These are phyloP conservation scores for Drosophila tristis DNA, from an alignment of 1,140 invertebrate genomes.

Conservation along the genomic window DNA sequence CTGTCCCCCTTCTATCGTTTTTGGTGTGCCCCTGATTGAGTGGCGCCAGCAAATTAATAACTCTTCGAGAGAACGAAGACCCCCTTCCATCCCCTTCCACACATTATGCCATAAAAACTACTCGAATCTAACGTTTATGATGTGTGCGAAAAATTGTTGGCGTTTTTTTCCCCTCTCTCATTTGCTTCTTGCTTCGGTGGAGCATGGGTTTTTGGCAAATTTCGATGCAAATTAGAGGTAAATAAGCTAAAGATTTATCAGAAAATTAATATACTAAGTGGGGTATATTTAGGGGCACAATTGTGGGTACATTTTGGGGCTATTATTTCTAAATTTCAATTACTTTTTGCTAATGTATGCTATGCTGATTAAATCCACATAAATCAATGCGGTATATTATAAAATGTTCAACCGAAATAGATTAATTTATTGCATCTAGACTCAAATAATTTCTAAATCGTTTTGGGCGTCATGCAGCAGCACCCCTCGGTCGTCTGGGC, in stretches of 20 bases:
- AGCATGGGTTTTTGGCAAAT: constrained; percentile 23
- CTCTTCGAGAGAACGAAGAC: constrained; percentile 7
- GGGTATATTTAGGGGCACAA: neutral
- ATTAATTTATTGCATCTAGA: too few relatives aligned
- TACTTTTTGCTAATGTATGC: too few relatives aligned
- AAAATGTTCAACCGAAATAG: too few relatives aligned
- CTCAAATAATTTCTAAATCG: neutral
- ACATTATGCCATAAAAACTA: constrained; percentile 3
- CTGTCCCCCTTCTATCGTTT: neutral
- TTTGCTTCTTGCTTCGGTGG: neutral
- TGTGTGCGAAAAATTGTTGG: constrained; percentile 56
- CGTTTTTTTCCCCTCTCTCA: neutral
- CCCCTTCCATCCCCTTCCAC: neutral
- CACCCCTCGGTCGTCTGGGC: too few relatives aligned
- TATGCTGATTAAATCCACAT: too few relatives aligned
- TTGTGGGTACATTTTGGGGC: too few relatives aligned
- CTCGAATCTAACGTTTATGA: constrained; percentile 54
- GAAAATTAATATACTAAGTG: neutral
- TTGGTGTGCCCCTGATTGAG: constrained; percentile 62
- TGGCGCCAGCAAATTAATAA: constrained; percentile 73
- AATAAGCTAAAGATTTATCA: constrained; percentile 26
- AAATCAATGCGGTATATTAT: too few relatives aligned
- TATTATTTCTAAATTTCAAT: too few relatives aligned
- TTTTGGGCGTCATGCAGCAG: too few relatives aligned
- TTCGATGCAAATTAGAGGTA: constrained; percentile 41